Base-by-base conservation (phyloP, 2,113 vertebrate genomes). In the Platichthys stellatus region DNA sequence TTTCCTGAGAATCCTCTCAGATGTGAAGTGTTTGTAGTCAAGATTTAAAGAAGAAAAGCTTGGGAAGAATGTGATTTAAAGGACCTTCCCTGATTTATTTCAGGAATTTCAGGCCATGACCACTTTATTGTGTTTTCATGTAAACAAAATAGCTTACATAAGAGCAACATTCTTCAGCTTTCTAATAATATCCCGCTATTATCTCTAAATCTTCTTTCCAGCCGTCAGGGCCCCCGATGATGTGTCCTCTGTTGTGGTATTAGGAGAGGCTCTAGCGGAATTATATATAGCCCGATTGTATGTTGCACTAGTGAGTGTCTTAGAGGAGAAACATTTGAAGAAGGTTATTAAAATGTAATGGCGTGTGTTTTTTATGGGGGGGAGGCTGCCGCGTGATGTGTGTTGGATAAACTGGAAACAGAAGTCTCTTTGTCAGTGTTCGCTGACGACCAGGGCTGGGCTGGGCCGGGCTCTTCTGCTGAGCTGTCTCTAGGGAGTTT, bases 391-490 rank as follows among this genome's bases (percentile, higher is more conserved):
- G 40, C 70, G 68, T 93, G 90, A 91, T 89, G 86, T 69, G 83
- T 86, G 86, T 81, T 85, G 79, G 86, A 88, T 88, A 80, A 80
- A 81, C 79, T 87, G 78, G 83, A 90, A 88, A 94, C 93, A 95
- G 86, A 89, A 82, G 89, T 80, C 80, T 89, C 93, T 93, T 94
- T 94, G 94, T 95, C 73, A 63, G 63, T 53, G 65, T 75, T 79
- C 18, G 31, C 72, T 69, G 68, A 71, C 80, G 51, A 66, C 65
- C 69, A 28, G 71, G 38, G 49, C 63, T 38, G 67, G 31, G 72
- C 77, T 61, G 54, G 51, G 61, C 20, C 63, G 70, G 63, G 38
- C 17, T 71, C 49, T 45, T 83, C 58, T 80, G 77, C 82, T 78
- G 69, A 43, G 85, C 75, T 75, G 81, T 89, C 88, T 86, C 83